A percentile compares a stretch with the other conserved stretches of the same genome.
Conservation (phyloP, 1,140 invertebrate genomes). For the Trissolcus basalis region DNA sequence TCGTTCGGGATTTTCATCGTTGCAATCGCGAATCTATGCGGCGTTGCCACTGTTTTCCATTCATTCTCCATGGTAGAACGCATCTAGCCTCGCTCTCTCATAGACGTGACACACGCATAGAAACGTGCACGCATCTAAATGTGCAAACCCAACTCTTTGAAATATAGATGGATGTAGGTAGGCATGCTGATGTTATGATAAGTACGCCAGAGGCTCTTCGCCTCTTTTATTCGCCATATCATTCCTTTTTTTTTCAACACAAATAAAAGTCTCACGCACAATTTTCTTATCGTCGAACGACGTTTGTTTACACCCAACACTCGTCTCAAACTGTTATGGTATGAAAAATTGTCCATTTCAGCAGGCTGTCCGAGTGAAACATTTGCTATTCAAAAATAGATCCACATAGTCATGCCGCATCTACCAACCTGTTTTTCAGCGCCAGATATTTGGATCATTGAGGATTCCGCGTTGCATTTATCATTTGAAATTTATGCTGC, state of each 20-base stretch:
- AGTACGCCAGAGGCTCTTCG: constrained; percentile 62
- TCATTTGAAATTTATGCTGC: too few relatives aligned
- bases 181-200: constrained; percentile 67
- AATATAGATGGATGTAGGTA: constrained; percentile 66
- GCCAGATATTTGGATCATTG: too few relatives aligned
- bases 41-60: constrained; percentile 58
- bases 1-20: constrained; percentile 42
- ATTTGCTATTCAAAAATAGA: too few relatives aligned
- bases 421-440: too few relatives aligned
- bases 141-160: constrained; percentile 62
- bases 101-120: constrained; percentile 53
- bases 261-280: neutral
- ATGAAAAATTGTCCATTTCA: too few relatives aligned
- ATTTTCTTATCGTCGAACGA: too few relatives aligned
- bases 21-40: constrained; percentile 35
- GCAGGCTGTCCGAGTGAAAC: too few relatives aligned
- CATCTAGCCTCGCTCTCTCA: constrained; percentile 57
- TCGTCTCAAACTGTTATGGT: too few relatives aligned
- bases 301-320: too few relatives aligned
- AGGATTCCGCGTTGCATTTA: too few relatives aligned
- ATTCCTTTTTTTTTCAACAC: neutral
- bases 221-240: constrained; percentile 34
- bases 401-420: too few relatives aligned
- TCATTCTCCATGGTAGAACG: constrained; percentile 58
- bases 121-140: constrained; percentile 59